These are phyloP conservation scores for Fulmarus glacialis DNA, from an alignment of 2,113 vertebrate species.

Conservation along the genomic window DNA sequence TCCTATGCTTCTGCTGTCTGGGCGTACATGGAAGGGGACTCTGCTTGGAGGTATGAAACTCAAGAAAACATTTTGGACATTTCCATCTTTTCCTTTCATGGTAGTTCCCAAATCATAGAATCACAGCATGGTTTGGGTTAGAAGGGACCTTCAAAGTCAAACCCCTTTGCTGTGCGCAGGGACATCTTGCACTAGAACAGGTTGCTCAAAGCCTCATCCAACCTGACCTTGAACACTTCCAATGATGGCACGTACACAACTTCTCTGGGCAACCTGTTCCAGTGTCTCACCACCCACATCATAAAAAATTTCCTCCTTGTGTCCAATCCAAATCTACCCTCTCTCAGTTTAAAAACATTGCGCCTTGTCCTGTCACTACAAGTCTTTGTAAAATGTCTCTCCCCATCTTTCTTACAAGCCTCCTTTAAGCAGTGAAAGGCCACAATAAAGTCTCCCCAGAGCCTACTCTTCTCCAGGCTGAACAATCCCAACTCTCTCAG, in stretches of 20 bases:
- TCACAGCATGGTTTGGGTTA: not conserved
- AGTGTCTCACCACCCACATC: too few relatives aligned
- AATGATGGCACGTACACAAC: too few relatives aligned
- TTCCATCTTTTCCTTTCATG: not conserved
- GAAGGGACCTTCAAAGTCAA: too few relatives aligned
- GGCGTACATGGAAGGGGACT: slow-evolving; percentile 50
- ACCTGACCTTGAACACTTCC: too few relatives aligned
- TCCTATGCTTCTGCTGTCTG: slow-evolving; percentile 44
- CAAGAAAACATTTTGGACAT: not conserved
- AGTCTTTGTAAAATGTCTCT: not conserved
- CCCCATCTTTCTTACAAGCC: not conserved
- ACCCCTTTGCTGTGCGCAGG: too few relatives aligned
- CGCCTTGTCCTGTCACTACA: not conserved
- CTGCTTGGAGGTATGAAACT: not conserved
- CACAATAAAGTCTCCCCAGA: not conserved
- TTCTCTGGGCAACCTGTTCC: too few relatives aligned
- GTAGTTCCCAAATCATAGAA: not conserved
- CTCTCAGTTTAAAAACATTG: not conserved
- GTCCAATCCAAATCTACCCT: not conserved
- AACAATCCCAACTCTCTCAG: not conserved
- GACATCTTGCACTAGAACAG: too few relatives aligned
- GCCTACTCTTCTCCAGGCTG: not conserved
- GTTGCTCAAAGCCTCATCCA: too few relatives aligned
- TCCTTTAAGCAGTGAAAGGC: not conserved
- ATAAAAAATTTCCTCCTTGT: not conserved